Base-by-base conservation (phyloP, 2,113 vertebrate genomes). In the Marmota flaviventris region DNA sequence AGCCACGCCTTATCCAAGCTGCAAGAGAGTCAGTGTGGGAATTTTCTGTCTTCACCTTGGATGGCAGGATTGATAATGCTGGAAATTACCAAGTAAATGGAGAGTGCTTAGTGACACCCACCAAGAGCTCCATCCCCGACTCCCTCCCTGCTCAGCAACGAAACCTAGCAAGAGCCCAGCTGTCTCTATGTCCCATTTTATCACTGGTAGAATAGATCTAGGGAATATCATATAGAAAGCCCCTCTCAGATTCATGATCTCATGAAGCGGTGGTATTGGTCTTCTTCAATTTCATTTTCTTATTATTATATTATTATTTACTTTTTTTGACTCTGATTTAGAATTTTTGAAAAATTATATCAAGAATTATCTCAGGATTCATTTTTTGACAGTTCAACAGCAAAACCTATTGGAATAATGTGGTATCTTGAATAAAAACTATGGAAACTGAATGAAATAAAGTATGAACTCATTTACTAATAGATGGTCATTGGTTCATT, bases 181-280 rank as follows among this genome's bases (percentile, higher is more conserved):
- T 61, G 3, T 32, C 25, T 72, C 37, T 76, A 32, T 4, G 17
- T 0, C 2, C 16, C 0, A 0, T 0, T 0, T 11, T 34, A 58
- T 13, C 27, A 27, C 25, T 48, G n/a, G 5, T 5, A 22, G 86
- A 58, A 42, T 6, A 39, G 51, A 11, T 17, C 10, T 25, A 8
- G 34, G 32, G 12, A n/a, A 10, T 12, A 29, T 4, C 24, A 1
- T 11, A 4, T 13, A 34, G 20, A 82, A 83, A 48, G 10, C 1
- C 2, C 42, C 13, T 72, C 25, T 76, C 34, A 65, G 51, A 73
- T 58, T 45, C 20, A 14, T 56, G 12, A 45, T 32, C 17, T 27
- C 27, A n/a, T 2, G 25, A 32, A 72, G 10, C 2, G 39, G 12
- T 9, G 11, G 48, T 37, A 29, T 29, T 70, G 17, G 5, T 81